Percentiles rank a stretch among this genome's conserved stretches.
Conservation (phyloP, 2,113 vertebrate genomes). For the Xiphophorus couchianus region DNA sequence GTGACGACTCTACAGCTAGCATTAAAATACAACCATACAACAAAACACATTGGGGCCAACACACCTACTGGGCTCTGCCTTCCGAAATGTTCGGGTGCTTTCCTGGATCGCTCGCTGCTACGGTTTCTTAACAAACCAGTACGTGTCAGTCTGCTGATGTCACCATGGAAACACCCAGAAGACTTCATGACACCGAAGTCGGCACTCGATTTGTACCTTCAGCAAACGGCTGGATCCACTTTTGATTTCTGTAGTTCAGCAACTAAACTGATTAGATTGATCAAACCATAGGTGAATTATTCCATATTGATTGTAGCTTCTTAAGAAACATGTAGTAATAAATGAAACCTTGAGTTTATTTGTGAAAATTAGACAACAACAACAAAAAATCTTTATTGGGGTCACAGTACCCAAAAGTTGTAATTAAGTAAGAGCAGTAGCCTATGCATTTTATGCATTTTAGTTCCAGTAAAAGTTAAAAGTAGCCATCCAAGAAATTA, state of each 20-base stretch:
- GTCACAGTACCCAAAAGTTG: no score
- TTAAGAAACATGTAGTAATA: not conserved
- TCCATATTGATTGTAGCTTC: not conserved
- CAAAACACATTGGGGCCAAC: not conserved
- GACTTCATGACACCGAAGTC: not conserved
- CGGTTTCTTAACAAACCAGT: conserved; percentile 24
- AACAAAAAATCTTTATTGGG: not conserved
- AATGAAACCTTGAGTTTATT: not conserved
- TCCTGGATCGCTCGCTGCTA: conserved; percentile 18
- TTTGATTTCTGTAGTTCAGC: not conserved
- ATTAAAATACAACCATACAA: rapidly evolving
- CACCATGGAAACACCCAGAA: conserved; percentile 61
- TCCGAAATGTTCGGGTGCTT: conserved; percentile 1
- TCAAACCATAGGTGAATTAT: not conserved
- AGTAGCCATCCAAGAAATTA: no score
- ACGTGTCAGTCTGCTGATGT: conserved; percentile 65
- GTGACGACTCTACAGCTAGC: rapidly evolving
- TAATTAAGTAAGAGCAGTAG: no score
- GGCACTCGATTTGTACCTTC: not conserved
- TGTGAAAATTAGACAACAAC: not conserved
- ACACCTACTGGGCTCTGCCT: not conserved
- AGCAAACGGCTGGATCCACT: not conserved
- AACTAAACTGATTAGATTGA: not conserved
- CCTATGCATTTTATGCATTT: no score
- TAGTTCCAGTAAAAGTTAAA: no score